Evolutionary conservation across 2,888 invertebrate species (phyloP).

Genomic region (Branchellion lobata): DNA sequence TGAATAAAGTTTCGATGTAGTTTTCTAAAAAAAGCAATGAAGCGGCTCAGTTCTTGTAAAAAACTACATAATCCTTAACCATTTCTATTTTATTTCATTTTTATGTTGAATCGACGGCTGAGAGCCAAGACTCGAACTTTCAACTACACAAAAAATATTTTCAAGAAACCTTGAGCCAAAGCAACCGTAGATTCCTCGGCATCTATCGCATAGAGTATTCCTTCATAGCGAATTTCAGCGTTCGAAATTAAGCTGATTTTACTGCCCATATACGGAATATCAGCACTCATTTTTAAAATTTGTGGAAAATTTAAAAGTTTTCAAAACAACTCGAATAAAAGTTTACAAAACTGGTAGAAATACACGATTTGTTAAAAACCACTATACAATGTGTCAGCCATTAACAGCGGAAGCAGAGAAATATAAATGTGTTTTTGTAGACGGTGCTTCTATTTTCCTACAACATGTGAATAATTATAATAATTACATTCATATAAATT

Average conservation of each 20-base stretch:
- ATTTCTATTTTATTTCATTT: too few species aligned
- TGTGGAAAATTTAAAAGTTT: neutral
- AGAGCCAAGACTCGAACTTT: too few species aligned
- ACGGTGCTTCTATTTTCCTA: slow-evolving; percentile 17
- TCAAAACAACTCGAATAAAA: neutral
- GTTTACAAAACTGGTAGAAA: neutral
- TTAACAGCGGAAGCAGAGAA: slow-evolving; percentile 6
- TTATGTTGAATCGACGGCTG: too few species aligned
- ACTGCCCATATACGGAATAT: slow-evolving; percentile 86
- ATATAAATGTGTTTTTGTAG: neutral
- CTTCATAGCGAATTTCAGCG: slow-evolving; percentile 98
- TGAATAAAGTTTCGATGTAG: too few species aligned
- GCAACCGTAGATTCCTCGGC: slow-evolving; percentile 99
- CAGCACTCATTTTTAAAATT: slow-evolving; percentile 52
- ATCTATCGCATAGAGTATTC: slow-evolving; percentile 97
- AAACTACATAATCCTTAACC: too few species aligned
- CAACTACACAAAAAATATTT: too few species aligned
- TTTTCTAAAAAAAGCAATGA: too few species aligned
- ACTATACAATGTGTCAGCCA: neutral
- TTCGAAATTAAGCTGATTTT: slow-evolving; percentile 99
- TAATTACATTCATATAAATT: too few species aligned
- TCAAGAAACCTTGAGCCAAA: slow-evolving; percentile 83
- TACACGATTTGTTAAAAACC: neutral
- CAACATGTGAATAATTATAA: neutral
- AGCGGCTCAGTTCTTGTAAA: too few species aligned